phyloP scores from a whole-genome alignment of 1,140 invertebrate species.

The Gryllus bimaculatus region DNA sequence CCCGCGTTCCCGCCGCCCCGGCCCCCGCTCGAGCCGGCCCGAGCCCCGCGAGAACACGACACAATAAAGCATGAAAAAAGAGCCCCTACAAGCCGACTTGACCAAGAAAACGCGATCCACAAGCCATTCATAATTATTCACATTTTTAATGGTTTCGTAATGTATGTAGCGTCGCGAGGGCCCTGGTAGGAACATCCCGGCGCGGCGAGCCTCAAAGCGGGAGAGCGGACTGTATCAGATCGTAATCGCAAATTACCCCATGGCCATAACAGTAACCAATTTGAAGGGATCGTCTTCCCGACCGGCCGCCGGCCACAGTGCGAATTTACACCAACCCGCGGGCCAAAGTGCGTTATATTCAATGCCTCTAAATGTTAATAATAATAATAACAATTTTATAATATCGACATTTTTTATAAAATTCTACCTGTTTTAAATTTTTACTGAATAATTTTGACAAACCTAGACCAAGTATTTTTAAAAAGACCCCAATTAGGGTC shows the following conservation, averaged over 20 bases:
- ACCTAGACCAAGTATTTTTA: too few species aligned
- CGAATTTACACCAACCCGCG: too few species aligned
- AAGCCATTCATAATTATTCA: slow-evolving; percentile 1
- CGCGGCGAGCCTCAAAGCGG: not conserved
- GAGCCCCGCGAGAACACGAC: not conserved
- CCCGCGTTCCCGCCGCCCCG: too few species aligned
- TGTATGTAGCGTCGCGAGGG: not conserved
- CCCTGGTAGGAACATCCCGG: not conserved
- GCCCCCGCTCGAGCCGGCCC: too few species aligned
- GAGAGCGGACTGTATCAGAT: not conserved
- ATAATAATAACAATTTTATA: too few species aligned
- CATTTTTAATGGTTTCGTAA: slow-evolving; percentile 5
- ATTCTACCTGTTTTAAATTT: too few species aligned
- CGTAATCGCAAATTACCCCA: slow-evolving; percentile 3
- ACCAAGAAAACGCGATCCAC: not conserved
- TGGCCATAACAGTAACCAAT: not conserved
- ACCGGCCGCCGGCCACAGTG: too few species aligned
- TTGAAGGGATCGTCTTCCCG: not conserved
- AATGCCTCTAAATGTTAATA: too few species aligned
- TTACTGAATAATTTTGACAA: too few species aligned
- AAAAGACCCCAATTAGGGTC: too few species aligned
- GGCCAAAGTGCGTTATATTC: too few species aligned
- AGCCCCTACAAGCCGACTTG: not conserved
- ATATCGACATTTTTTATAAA: too few species aligned
- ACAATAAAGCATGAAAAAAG: slow-evolving; percentile 1